Evolutionary conservation across 2,797 vertebrate species (phyloP), one percentile per base, ranked within the genome.

Genomic region (Tenualosa thibaudeaui): DNA sequence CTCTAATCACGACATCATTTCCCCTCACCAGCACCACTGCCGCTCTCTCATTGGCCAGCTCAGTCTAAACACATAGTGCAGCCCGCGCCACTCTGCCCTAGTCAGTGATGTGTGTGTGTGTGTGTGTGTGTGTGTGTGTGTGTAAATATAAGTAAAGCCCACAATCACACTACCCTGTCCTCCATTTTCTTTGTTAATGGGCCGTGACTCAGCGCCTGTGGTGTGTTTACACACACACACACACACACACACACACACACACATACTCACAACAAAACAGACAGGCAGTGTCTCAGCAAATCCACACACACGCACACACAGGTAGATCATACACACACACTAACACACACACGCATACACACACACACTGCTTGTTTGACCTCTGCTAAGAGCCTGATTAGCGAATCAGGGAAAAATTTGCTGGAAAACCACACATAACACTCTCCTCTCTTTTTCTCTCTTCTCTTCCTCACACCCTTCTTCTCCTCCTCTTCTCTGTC

Each of bases 151-250:
- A 81, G 82, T 71, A 15, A 84, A 90, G 87, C 81, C 90, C 88
- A 89, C 89, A 89, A 88, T 88, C 88, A 87, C 88, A 89, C 87
- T 83, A 46, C 86, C 56, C 81, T 87, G 89, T 89, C 85, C 88
- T 84, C 51, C 86, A 89, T 90, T 90, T 90, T 91, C 89, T 86
- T 90, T 86, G 86, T 88, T 87, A 92, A 92, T 91, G 89, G 85
- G 89, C 90, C 90, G 56, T 90, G 81, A 84, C 89, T 37, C 85
- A 86, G 86, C 83, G 82, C 85, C 86, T 75, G 82, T 85, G 88
- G 88, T 87, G 82, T 91, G 92, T 90, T 91, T 92, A 92, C 87
- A 86, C 31, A 75, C 31, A 40, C 68, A 71, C 65, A 71, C 12
- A 71, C 31, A 71, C 65, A 40, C 65, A 4, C 65, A 75, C 68